A percentile compares a stretch with the other conserved stretches of the same genome.
These are phyloP conservation scores for Plumapathes pennacea DNA, from an alignment of 92 coral and sea anemone species.

Conservation along the genomic window DNA sequence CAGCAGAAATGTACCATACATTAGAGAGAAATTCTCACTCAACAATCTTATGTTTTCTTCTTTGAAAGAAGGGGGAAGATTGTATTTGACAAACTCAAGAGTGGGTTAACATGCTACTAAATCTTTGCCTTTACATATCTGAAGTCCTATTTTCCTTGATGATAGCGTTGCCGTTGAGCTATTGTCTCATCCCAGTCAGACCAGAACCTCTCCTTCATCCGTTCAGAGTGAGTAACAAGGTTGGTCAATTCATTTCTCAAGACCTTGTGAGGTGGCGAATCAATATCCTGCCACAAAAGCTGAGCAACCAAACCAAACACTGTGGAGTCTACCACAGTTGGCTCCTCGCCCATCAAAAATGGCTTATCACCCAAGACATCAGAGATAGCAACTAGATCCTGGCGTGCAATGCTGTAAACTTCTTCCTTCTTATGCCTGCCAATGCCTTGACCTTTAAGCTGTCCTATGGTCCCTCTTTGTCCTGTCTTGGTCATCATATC, in stretches of 20 bases:
- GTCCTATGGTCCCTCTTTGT: constrained; percentile 12
- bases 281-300: constrained; percentile 63
- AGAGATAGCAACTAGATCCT: constrained; percentile 54
- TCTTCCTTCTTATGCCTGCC: constrained; percentile 62
- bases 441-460: constrained; percentile 58
- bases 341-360: constrained; percentile 61
- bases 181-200: constrained; percentile 57
- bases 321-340: constrained; percentile 53
- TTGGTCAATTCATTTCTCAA: constrained; percentile 47
- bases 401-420: constrained; percentile 42
- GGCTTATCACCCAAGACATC: constrained; percentile 36
- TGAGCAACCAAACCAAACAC: constrained; percentile 66
- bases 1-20: too few species aligned
- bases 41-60: too few species aligned
- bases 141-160: too few species aligned
- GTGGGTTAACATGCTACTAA: too few species aligned
- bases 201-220: constrained; percentile 63
- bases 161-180: constrained; percentile 38
- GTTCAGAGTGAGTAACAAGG: constrained; percentile 38
- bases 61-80: too few species aligned
- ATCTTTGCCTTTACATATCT: too few species aligned
- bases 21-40: too few species aligned
- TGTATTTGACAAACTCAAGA: too few species aligned
- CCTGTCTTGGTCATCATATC: constrained; percentile 10
- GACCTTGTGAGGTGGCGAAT: constrained; percentile 39